Percentiles rank a stretch among this genome's conserved stretches.
phyloP scores from a whole-genome alignment of 2,888 invertebrate genomes.

The Eristalis pertinax region DNA sequence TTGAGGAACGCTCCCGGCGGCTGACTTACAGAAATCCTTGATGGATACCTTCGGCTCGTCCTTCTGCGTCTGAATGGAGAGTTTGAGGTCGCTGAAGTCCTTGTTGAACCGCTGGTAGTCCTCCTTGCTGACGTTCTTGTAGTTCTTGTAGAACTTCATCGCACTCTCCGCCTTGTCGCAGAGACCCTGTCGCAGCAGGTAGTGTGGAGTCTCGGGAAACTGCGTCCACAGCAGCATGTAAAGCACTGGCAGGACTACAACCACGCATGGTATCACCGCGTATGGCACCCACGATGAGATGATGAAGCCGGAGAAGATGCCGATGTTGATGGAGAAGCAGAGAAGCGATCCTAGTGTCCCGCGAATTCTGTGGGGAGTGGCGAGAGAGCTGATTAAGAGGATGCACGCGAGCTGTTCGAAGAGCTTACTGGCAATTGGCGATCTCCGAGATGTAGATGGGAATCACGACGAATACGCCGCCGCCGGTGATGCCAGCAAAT shows the following conservation, averaged over 20 bases:
- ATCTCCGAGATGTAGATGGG: slow-evolving; percentile 80
- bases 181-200: slow-evolving; percentile 74
- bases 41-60: slow-evolving; percentile 60
- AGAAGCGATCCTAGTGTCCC: slow-evolving; percentile 78
- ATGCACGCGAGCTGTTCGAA: too few relatives aligned
- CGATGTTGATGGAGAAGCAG: slow-evolving; percentile 77
- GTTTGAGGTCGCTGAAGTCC: slow-evolving; percentile 75
- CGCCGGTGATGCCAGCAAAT: slow-evolving; percentile 78
- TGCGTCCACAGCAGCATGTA: slow-evolving; percentile 74
- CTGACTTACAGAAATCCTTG: slow-evolving; percentile 77
- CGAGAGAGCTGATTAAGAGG: neutral
- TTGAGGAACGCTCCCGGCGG: too few relatives aligned
- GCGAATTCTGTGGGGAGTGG: slow-evolving; percentile 75
- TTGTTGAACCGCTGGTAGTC: slow-evolving; percentile 71
- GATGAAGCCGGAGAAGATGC: slow-evolving; percentile 77
- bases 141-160: slow-evolving; percentile 77
- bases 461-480: slow-evolving; percentile 77
- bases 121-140: slow-evolving; percentile 71
- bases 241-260: slow-evolving; percentile 76
- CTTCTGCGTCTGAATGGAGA: slow-evolving; percentile 71
- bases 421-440: slow-evolving; percentile 77
- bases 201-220: slow-evolving; percentile 78
- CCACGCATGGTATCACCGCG: slow-evolving; percentile 76
- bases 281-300: slow-evolving; percentile 77
- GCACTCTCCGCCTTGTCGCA: slow-evolving; percentile 76